Base-by-base conservation (phyloP, 1,140 invertebrate species). In the Macrosteles quadrilineatus region DNA sequence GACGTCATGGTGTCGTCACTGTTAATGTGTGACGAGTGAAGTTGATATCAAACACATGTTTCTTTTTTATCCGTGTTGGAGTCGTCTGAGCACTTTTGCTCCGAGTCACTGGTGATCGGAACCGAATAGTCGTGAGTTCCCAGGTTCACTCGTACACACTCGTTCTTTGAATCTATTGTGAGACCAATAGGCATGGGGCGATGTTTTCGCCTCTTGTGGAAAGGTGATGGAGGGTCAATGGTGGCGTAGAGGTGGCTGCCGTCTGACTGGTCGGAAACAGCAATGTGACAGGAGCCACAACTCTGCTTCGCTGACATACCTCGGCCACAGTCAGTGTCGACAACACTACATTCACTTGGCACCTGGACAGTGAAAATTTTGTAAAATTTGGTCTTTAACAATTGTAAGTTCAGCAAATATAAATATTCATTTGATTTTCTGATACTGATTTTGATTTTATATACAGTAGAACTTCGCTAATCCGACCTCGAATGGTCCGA, bases 241-340 rank as follows among this genome's bases (percentile, higher is more conserved):
- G 74, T 75, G 14, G 74, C 74, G 43, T 75, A 75, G 2, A 75
- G 43, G 63, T 75, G 74, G 32, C 70, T 72, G n/a, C 67, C 70
- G 31, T 67, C 71, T 21, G 72, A 73, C 27, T 71, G 70, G n/a
- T 73, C 72, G 12, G 71, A 72, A 0, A 71, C 69, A 29, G 67
- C 67, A 3, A 64, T 65, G 50, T 71, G 69, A 11, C 70, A 71
- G 40, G 65, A 71, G 14, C 63, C 71, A 27, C 72, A 73, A 21
- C 50, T 68, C 62, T 71, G 69, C 65, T 73, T 71, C 36, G 53
- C 65, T 11, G 71, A 73, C 12, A 76, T 69, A 25, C 75, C 72
- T n/a, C 75, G 63, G 25, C 73, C 74, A 64, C 74, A 76, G 43
- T 76, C 75, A 6, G 32, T 36, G 32, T 36, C 32, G 12, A 71